A percentile compares a stretch with the other conserved stretches of the same genome.
Conservation (phyloP, 2,113 vertebrate species). For the Dendrocopos noguchii region DNA sequence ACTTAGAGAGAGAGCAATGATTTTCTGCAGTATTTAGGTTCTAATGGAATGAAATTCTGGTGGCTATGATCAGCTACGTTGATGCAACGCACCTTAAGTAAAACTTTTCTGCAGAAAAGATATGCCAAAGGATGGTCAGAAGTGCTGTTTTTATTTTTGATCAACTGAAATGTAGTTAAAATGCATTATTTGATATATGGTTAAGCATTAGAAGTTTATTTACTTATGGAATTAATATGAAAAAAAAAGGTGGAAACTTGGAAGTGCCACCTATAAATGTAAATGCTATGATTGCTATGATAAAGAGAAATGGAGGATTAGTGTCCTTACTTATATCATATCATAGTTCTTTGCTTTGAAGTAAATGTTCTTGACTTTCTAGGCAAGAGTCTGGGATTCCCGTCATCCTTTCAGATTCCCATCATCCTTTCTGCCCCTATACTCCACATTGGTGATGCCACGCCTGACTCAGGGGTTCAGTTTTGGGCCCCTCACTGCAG, state of each 20-base stretch:
- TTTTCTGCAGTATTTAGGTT: neutral
- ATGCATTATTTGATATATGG: neutral
- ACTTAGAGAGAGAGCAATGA: fast-evolving
- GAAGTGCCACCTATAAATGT: neutral
- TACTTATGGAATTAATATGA: neutral
- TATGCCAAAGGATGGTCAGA: neutral
- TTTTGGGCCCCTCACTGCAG: too few relatives aligned
- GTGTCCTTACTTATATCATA: neutral
- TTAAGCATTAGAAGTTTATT: neutral
- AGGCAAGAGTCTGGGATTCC: neutral
- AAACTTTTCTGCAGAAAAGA: neutral
- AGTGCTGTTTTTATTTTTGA: neutral
- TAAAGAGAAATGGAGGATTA: neutral
- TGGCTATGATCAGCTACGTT: neutral
- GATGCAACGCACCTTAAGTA: neutral
- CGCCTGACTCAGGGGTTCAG: too few relatives aligned
- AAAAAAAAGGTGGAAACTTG: neutral
- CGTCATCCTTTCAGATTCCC: neutral
- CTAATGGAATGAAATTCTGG: neutral
- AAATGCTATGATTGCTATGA: neutral
- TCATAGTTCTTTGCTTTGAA: neutral
- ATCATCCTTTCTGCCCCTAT: too few relatives aligned
- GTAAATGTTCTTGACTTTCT: neutral
- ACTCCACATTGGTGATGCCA: too few relatives aligned
- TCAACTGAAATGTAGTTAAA: neutral